A percentile compares a stretch with the other conserved stretches of the same genome.
These are phyloP conservation scores for Rhynchophorus ferrugineus DNA, from an alignment of 1,140 invertebrate genomes.

Conservation along the genomic window DNA sequence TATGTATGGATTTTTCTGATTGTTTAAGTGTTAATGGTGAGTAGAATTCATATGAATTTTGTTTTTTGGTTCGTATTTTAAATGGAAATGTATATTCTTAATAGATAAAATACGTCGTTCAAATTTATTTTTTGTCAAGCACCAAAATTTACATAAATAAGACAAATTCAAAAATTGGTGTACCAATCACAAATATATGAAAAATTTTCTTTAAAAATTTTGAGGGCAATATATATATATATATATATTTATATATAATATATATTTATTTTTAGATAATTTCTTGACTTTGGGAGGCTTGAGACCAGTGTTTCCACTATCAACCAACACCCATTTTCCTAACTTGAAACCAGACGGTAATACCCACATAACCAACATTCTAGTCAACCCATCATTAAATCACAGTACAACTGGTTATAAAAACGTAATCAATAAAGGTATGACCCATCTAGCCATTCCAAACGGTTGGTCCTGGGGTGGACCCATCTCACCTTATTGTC, in stretches of 20 bases:
- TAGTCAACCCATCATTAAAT: conserved; percentile 23
- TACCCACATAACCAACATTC: conserved; percentile 31
- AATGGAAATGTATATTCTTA: not conserved
- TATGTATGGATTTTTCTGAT: conserved; percentile 31
- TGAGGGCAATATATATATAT: too few relatives aligned
- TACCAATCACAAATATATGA: too few relatives aligned
- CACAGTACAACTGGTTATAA: conserved; percentile 45
- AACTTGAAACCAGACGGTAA: conserved; percentile 3
- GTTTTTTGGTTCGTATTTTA: not conserved
- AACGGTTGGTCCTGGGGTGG: conserved; percentile 76
- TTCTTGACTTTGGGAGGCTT: conserved; percentile 23
- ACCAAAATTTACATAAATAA: too few relatives aligned
- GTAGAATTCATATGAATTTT: too few relatives aligned
- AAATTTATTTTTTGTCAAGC: too few relatives aligned
- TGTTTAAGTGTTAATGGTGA: conserved; percentile 12
- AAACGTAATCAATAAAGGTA: conserved; percentile 52
- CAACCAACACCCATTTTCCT: conserved; percentile 31
- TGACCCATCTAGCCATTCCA: conserved; percentile 67
- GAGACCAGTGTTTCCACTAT: conserved; percentile 28
- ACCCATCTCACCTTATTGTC: conserved; percentile 61
- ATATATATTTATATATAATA: too few relatives aligned
- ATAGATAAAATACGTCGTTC: not conserved
- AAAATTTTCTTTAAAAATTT: too few relatives aligned
- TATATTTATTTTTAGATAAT: conserved; percentile 28
- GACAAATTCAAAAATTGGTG: too few relatives aligned